These are phyloP conservation scores for Bugula neritina DNA, from an alignment of 2,888 invertebrate species.

Conservation along the genomic window DNA sequence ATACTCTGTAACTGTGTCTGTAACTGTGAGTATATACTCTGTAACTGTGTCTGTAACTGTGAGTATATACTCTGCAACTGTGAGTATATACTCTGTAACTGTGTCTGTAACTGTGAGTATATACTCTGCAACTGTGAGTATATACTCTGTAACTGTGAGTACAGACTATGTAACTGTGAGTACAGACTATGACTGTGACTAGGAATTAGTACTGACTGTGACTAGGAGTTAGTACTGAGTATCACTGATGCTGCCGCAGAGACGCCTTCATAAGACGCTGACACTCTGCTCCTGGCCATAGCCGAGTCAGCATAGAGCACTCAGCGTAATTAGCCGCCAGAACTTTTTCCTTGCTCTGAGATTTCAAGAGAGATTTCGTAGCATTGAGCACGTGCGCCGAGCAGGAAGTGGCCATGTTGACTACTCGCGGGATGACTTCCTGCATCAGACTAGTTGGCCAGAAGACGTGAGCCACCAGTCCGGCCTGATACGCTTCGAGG, in stretches of 20 bases:
- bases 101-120: no score
- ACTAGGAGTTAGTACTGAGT: no score
- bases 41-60: no score
- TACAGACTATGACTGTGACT: no score
- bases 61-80: no score
- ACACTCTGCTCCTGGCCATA: constrained; percentile 71
- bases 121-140: no score
- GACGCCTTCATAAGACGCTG: constrained; percentile 56
- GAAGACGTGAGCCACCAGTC: constrained; percentile 73
- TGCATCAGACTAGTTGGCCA: constrained; percentile 72
- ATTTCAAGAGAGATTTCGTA: constrained; percentile 58
- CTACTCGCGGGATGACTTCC: constrained; percentile 66
- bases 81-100: no score
- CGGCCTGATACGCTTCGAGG: constrained; percentile 69
- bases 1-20: no score
- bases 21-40: no score
- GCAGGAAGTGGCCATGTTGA: constrained; percentile 68
- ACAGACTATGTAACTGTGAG: no score
- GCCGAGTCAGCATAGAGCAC: constrained; percentile 64
- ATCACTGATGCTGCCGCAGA: constrained; percentile 34
- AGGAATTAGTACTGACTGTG: no score
- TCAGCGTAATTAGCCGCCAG: constrained; percentile 64
- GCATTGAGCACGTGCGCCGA: constrained; percentile 58
- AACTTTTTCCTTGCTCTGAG: constrained; percentile 59
- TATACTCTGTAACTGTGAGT: no score